Conservation (phyloP, 2,113 vertebrate species). For the Platysternon megacephalum region DNA sequence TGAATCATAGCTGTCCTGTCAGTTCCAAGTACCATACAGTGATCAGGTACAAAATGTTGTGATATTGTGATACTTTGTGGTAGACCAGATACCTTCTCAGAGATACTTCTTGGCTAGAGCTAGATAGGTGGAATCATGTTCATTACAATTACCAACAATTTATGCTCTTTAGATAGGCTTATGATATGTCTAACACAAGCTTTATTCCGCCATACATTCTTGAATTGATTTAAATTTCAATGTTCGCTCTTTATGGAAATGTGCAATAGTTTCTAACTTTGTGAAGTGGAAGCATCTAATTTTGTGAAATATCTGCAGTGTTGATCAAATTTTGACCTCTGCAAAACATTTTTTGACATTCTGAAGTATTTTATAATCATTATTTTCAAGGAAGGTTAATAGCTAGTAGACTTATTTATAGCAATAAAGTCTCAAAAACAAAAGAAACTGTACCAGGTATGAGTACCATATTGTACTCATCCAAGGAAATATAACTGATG, state of each 20-base stretch:
- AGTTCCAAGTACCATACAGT: conserved; percentile 3
- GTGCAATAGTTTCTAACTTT: background rate
- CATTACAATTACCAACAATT: background rate
- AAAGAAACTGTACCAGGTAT: background rate
- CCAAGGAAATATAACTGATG: background rate
- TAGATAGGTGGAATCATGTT: background rate
- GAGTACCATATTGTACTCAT: background rate
- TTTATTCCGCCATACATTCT: background rate
- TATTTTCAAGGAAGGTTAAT: background rate
- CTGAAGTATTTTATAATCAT: background rate
- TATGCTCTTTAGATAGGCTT: background rate
- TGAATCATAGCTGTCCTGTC: background rate
- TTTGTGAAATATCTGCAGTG: background rate
- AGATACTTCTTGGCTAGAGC: background rate
- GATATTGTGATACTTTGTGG: background rate
- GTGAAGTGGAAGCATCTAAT: background rate
- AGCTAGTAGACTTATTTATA: background rate
- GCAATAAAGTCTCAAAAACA: background rate
- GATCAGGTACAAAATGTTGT: background rate
- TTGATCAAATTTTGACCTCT: background rate
- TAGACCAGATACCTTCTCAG: background rate
- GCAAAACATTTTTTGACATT: background rate
- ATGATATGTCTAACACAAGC: background rate
- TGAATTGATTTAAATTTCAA: background rate
- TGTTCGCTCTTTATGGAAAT: background rate